Evolutionary conservation across 2,113 vertebrate genomes (phyloP).

Genomic region (Myiagra hebetior): DNA sequence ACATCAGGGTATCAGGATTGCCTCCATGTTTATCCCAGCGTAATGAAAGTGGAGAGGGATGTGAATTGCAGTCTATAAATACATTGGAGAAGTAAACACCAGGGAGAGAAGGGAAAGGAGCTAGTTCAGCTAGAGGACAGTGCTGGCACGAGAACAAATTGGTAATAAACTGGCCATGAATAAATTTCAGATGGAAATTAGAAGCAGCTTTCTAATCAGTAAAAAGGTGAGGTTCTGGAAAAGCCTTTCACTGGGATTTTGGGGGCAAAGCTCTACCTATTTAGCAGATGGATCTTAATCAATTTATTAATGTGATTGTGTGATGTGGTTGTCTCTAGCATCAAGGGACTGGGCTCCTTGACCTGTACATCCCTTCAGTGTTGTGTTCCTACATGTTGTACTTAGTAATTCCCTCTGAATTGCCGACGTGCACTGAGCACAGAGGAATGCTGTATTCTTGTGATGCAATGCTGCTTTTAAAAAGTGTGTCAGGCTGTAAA

Average conservation of each 20-base stretch:
- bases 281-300: conserved; percentile 30
- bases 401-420: conserved; percentile 17
- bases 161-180: conserved; percentile 45
- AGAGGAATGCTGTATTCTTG: background rate
- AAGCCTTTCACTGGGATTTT: conserved; percentile 41
- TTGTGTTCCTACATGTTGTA: background rate
- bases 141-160: conserved; percentile 45
- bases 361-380: background rate
- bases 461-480: background rate
- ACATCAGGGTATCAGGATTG: background rate
- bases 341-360: background rate
- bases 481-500: background rate
- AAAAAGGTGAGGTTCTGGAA: conserved; percentile 25
- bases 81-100: background rate
- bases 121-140: conserved; percentile 56
- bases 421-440: background rate
- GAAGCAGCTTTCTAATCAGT: conserved; percentile 46
- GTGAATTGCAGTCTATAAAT: conserved; percentile 43
- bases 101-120: conserved; percentile 18
- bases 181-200: conserved; percentile 63
- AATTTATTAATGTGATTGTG: conserved; percentile 23
- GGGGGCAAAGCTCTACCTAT: background rate
- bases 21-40: background rate
- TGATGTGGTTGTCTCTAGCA: background rate
- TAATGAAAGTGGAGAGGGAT: conserved; percentile 1